These are phyloP conservation scores for Nilaparvata lugens DNA, from an alignment of 1,140 invertebrate species.

Conservation along the genomic window DNA sequence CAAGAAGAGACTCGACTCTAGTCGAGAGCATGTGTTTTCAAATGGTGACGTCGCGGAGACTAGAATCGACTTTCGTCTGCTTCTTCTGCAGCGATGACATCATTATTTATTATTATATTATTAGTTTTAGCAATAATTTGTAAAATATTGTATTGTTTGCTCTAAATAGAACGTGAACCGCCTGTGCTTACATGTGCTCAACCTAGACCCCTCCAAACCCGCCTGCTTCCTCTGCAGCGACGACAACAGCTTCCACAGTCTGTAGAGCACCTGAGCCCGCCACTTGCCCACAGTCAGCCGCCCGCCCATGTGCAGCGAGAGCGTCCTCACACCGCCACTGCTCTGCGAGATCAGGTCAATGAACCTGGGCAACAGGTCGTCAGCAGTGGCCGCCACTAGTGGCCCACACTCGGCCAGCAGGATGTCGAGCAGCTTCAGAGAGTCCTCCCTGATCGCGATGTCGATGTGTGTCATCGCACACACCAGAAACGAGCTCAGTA, in stretches of 20 bases:
- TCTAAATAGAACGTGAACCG: too few relatives aligned
- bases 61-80: too few relatives aligned
- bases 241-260: slow-evolving; percentile 13
- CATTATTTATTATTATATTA: too few relatives aligned
- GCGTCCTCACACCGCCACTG: slow-evolving; percentile 8
- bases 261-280: slow-evolving; percentile 16
- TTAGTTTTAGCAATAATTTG: too few relatives aligned
- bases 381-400: slow-evolving; percentile 50
- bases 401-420: slow-evolving; percentile 49
- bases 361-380: slow-evolving; percentile 63
- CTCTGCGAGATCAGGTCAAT: slow-evolving; percentile 54
- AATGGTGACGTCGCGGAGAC: too few relatives aligned
- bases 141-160: too few relatives aligned
- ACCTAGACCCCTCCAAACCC: too few relatives aligned
- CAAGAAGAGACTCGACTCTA: too few relatives aligned
- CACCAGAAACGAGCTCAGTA: slow-evolving; percentile 63
- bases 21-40: too few relatives aligned
- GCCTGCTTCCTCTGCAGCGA: too few relatives aligned
- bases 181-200: too few relatives aligned
- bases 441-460: slow-evolving; percentile 67
- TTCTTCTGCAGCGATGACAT: slow-evolving; percentile 1
- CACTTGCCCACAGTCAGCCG: slow-evolving; percentile 18
- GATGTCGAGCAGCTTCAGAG: slow-evolving; percentile 63
- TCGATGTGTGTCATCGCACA: slow-evolving; percentile 84
- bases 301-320: slow-evolving; percentile 20